Evolutionary conservation across 2,888 invertebrate species (phyloP).

Genomic region (Mechanitis messenoides): DNA sequence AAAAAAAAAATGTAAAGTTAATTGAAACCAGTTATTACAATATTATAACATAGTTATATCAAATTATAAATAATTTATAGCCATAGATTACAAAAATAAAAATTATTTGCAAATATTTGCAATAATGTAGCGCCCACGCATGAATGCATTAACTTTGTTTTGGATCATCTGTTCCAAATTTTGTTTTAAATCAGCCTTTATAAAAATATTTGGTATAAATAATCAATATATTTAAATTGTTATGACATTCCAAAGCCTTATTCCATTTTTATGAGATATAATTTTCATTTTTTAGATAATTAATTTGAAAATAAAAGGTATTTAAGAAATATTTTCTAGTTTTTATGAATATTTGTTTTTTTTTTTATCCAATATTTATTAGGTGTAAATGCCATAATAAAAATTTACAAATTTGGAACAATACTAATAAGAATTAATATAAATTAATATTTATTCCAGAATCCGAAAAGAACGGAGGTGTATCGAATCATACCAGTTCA

Average conservation of each 20-base stretch:
- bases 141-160: constrained; percentile 45
- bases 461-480: not conserved
- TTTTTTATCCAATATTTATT: no score
- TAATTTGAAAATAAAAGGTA: not conserved
- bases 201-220: constrained; percentile 20
- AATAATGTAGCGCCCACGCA: constrained; percentile 42
- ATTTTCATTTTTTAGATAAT: not conserved
- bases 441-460: not conserved
- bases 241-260: no score
- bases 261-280: not conserved
- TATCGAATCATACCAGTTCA: constrained; percentile 2
- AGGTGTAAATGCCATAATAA: no score
- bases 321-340: no score
- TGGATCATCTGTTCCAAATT: constrained; percentile 49
- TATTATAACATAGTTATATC: no score
- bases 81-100: constrained; percentile 6
- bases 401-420: no score
- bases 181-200: constrained; percentile 33
- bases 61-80: not conserved
- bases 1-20: no score
- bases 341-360: no score
- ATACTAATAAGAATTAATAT: no score
- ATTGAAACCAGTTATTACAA: no score
- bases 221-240: not conserved
- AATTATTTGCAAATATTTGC: constrained; percentile 36